A percentile compares a stretch with the other conserved stretches of the same genome.
phyloP scores from a whole-genome alignment of 2,888 invertebrate species.

The Plebejus argus region DNA sequence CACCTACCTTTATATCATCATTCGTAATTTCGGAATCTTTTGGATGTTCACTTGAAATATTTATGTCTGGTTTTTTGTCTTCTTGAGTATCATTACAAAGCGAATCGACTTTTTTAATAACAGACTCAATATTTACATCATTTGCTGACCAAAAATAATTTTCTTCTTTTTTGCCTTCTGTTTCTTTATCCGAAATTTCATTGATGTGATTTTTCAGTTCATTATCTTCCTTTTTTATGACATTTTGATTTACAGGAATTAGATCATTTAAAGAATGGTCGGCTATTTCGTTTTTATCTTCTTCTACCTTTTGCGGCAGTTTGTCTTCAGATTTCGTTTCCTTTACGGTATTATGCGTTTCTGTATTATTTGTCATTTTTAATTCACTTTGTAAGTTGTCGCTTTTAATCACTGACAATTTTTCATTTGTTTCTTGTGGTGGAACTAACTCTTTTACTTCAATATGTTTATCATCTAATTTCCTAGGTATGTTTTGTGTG shows the following conservation, averaged over 20 bases:
- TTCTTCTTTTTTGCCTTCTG: constrained; percentile 80
- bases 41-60: constrained; percentile 30
- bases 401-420: neutral
- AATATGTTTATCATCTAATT: constrained; percentile 40
- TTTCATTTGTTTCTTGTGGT: neutral
- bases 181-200: constrained; percentile 41
- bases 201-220: constrained; percentile 34
- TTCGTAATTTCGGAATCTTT: constrained; percentile 2
- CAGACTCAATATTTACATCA: constrained; percentile 90
- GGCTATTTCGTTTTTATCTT: constrained; percentile 19
- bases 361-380: constrained; percentile 31
- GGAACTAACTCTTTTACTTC: constrained; percentile 32
- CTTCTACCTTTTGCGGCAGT: constrained; percentile 15
- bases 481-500: constrained; percentile 49
- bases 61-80: constrained; percentile 34
- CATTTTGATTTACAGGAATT: neutral
- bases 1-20: constrained; percentile 22
- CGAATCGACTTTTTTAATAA: constrained; percentile 89
- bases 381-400: neutral
- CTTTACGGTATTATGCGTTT: constrained; percentile 13
- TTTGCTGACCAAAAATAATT: constrained; percentile 90
- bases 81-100: constrained; percentile 75
- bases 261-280: neutral
- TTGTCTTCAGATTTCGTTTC: neutral
- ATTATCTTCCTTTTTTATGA: constrained; percentile 22